Conservation (phyloP, 1,140 invertebrate genomes). For the Thalassaphorura encarpata region DNA sequence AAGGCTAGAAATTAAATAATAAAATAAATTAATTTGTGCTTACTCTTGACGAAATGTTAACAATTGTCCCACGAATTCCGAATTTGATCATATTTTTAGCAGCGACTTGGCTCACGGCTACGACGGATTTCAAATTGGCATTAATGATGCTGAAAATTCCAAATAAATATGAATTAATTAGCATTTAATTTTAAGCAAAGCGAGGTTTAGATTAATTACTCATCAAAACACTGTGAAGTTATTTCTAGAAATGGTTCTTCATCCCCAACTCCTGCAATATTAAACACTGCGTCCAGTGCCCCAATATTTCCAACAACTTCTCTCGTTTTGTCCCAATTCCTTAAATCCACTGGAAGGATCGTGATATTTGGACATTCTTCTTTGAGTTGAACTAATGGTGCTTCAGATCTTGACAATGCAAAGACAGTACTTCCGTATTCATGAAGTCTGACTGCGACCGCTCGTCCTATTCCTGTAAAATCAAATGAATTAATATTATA, state of each 20-base stretch:
- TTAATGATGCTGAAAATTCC: conserved; percentile 4
- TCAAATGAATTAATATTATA: too few species aligned
- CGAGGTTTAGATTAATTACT: neutral
- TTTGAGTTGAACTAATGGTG: too few species aligned
- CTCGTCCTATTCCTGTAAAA: too few species aligned
- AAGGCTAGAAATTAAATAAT: neutral
- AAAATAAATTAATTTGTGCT: too few species aligned
- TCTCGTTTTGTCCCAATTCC: too few species aligned
- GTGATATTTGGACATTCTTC: too few species aligned
- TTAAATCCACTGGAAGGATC: too few species aligned
- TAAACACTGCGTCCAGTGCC: too few species aligned
- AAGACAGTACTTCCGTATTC: too few species aligned
- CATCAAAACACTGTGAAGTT: neutral
- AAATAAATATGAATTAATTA: neutral
- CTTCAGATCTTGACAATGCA: too few species aligned
- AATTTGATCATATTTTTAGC: conserved; percentile 14
- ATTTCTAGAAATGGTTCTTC: conserved; percentile 10
- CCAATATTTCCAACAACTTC: too few species aligned
- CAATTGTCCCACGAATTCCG: conserved; percentile 9
- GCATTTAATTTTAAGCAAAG: neutral
- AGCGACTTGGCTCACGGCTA: conserved; percentile 12
- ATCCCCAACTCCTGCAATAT: neutral
- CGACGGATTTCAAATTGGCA: conserved; percentile 9
- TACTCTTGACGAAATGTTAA: conserved; percentile 16
- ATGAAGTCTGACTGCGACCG: too few species aligned